Base-by-base conservation (phyloP, 2,113 vertebrate genomes). In the Misgurnus mizolepis region DNA sequence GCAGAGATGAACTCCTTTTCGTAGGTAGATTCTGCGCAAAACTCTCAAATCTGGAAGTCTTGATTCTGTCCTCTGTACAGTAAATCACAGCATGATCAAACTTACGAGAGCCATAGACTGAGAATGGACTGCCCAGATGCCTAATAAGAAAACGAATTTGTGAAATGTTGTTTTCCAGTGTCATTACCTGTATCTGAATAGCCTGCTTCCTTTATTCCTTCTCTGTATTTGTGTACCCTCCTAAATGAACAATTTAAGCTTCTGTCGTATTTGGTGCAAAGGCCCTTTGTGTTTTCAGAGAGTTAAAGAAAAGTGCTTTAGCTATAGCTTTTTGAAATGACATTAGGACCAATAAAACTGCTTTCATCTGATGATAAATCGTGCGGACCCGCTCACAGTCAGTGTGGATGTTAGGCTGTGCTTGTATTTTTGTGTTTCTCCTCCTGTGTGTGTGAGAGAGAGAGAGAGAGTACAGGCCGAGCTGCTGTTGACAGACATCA, bases 81-180 rank as follows among this genome's bases (percentile, higher is more conserved):
- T 82, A 80, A 90, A 82, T 84, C 82, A 86, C 85, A 90, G 91
- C 90, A 92, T 91, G 90, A 86, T 85, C 85, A 86, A 88, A 83
- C 72, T 78, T 34, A 7, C 17, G 43, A 81, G 77, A 81, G 34
- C 81, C 82, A 81, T 67, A 60, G 40, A 53, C 60, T 67, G 53
- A 49, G 53, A 66, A 81, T 45, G 8, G 47, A 7, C 69, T 58
- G n/a, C 22, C 50, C 55, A 60, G 56, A 74, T 14, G 41, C 7
- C 4, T 45, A 45, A 61, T 27, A 11, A 22, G 55, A 41, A 74
- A 41, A 74, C 15, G 22, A 12, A 43, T 60, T 74, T 11, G 40
- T 82, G 65, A 71, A 73, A 65, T 55, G 70, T 60, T 73, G 55
- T 66, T 60, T 75, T 76, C 17, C 58, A 71, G 58, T 64, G 66